Evolutionary conservation across 2,888 invertebrate species (phyloP).

Genomic region (Helobdella robusta): DNA sequence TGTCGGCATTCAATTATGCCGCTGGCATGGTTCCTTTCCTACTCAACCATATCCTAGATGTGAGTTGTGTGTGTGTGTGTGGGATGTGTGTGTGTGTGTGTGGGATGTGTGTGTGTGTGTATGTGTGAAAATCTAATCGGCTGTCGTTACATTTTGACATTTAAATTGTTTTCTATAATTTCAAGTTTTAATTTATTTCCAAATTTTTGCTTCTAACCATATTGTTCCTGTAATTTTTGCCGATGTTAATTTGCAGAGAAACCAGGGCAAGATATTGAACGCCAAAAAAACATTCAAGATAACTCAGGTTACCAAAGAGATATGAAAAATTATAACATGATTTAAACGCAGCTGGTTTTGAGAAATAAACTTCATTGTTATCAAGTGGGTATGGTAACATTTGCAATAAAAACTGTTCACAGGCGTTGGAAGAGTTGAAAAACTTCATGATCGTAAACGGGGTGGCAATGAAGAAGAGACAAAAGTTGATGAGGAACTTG

Average conservation of each 20-base stretch:
- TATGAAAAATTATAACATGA: too few species aligned
- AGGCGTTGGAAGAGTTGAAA: conserved; percentile 36
- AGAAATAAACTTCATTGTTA: too few species aligned
- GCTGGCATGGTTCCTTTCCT: conserved; percentile 49
- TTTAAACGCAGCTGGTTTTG: too few species aligned
- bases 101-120: too few species aligned
- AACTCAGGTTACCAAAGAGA: conserved; percentile 41
- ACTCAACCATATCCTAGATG: conserved; percentile 46
- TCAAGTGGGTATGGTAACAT: not conserved
- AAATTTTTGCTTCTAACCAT: too few species aligned
- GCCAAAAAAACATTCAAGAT: conserved; percentile 43
- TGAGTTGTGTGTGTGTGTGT: too few species aligned
- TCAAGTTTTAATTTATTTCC: too few species aligned
- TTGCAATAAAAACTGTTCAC: not conserved
- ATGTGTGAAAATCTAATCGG: too few species aligned
- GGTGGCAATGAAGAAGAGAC: conserved; percentile 35
- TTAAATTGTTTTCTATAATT: too few species aligned
- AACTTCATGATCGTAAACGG: conserved; percentile 36
- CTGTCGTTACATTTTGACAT: too few species aligned
- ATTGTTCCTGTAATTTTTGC: too few species aligned
- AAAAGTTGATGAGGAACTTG: conserved; percentile 38
- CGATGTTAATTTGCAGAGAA: conserved; percentile 39
- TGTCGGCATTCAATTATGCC: conserved; percentile 45
- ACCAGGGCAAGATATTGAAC: conserved; percentile 39
- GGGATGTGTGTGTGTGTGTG: too few species aligned